phyloP scores from a whole-genome alignment of 2,888 invertebrate genomes.

The Campoplex nolae region DNA sequence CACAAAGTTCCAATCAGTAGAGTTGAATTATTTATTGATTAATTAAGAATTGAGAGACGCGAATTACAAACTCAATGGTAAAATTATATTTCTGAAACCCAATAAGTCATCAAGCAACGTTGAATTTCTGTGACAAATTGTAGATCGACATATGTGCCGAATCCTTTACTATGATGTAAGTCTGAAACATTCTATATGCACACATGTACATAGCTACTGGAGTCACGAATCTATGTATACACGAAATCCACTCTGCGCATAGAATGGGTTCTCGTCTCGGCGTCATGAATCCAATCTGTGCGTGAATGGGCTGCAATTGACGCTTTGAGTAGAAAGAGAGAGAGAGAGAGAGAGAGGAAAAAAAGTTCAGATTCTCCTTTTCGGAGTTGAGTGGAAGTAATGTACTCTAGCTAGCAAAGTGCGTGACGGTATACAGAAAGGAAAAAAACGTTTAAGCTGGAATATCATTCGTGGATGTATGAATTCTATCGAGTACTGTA shows the following conservation, averaged over 20 bases:
- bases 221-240: conserved; percentile 19
- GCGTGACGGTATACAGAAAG: background rate
- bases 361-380: background rate
- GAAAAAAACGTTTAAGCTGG: background rate
- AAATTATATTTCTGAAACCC: background rate
- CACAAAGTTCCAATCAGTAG: background rate
- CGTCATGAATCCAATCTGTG: conserved; percentile 49
- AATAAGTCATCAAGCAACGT: background rate
- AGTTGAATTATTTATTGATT: background rate
- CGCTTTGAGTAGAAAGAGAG: background rate
- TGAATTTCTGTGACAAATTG: background rate
- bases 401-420: background rate
- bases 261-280: conserved; percentile 14
- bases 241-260: conserved; percentile 33
- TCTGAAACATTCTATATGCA: conserved; percentile 24
- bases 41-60: background rate
- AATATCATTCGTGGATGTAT: background rate
- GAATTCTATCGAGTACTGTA: background rate
- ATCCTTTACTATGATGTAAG: background rate
- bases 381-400: background rate
- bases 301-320: conserved; percentile 62
- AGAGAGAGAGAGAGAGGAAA: background rate
- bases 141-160: background rate
- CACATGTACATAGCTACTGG: conserved; percentile 17
- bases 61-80: background rate